These are phyloP conservation scores for Oophaga sylvatica DNA, from an alignment of 2,797 vertebrate genomes.

Conservation along the genomic window DNA sequence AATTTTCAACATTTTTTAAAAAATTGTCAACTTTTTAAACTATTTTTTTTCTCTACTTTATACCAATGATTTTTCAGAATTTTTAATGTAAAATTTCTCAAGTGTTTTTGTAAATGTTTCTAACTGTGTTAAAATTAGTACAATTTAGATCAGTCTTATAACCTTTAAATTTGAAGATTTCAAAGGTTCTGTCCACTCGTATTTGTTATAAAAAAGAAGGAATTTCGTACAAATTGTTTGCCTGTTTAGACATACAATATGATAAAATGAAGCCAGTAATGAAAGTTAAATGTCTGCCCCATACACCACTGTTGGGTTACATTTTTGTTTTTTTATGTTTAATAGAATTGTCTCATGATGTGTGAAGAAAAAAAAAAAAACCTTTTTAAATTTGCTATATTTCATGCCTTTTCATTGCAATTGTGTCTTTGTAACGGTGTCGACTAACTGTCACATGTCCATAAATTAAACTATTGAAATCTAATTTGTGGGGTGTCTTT, in stretches of 20 bases:
- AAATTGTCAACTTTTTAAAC: slow-evolving; percentile 40
- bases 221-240: not conserved
- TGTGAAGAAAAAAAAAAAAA: too few relatives aligned
- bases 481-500: not conserved
- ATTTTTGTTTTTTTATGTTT: slow-evolving; percentile 7
- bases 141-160: not conserved
- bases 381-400: slow-evolving; percentile 5
- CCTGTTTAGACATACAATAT: not conserved
- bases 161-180: slow-evolving; percentile 18
- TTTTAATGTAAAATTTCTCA: slow-evolving; percentile 40
- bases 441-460: slow-evolving; percentile 50
- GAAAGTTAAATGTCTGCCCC: not conserved
- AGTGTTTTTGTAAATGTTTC: slow-evolving; percentile 43
- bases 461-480: slow-evolving; percentile 54
- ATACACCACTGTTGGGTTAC: not conserved
- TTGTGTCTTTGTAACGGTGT: slow-evolving; percentile 48
- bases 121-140: slow-evolving; percentile 44
- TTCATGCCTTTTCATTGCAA: slow-evolving; percentile 44
- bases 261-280: not conserved
- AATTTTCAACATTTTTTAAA: not conserved
- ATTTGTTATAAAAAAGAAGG: not conserved
- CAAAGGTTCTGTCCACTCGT: slow-evolving; percentile 9
- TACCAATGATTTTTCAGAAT: slow-evolving; percentile 53
- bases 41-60: slow-evolving; percentile 33
- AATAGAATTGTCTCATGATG: slow-evolving; percentile 1